phyloP scores from a whole-genome alignment of 1,140 invertebrate species.

The Drosophila carrolli region DNA sequence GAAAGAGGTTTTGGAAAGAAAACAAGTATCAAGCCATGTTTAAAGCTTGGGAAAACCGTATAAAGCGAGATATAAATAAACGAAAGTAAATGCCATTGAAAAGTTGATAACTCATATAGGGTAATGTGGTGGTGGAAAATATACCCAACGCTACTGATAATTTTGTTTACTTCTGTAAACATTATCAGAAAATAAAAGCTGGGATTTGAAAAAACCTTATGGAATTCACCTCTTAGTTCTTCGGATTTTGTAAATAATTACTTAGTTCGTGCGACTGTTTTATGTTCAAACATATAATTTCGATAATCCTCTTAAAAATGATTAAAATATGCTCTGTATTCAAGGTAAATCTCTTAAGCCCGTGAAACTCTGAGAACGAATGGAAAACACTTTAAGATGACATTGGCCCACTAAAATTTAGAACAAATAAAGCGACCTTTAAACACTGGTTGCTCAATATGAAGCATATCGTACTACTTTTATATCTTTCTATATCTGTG shows the following conservation, averaged over 20 bases:
- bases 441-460: constrained; percentile 2
- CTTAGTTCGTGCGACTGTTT: too few species aligned
- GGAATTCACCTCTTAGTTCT: too few species aligned
- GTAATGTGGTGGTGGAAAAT: background rate
- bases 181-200: background rate
- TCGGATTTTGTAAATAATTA: too few species aligned
- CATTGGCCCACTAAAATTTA: constrained; percentile 13
- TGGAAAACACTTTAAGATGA: background rate
- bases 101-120: constrained; percentile 4
- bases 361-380: background rate
- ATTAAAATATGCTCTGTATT: too few species aligned
- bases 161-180: background rate
- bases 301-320: too few species aligned
- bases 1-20: too few species aligned
- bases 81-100: background rate
- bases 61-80: background rate
- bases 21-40: too few species aligned
- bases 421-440: background rate
- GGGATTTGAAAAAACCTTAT: background rate
- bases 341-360: too few species aligned
- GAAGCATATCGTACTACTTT: background rate
- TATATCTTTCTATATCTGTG: constrained; percentile 17
- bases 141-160: constrained; percentile 16
- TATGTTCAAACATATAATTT: too few species aligned
- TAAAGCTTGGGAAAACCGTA: too few species aligned